A percentile compares a stretch with the other conserved stretches of the same genome.
phyloP scores from a whole-genome alignment of 2,888 invertebrate genomes.

The Sphinx pinastri region DNA sequence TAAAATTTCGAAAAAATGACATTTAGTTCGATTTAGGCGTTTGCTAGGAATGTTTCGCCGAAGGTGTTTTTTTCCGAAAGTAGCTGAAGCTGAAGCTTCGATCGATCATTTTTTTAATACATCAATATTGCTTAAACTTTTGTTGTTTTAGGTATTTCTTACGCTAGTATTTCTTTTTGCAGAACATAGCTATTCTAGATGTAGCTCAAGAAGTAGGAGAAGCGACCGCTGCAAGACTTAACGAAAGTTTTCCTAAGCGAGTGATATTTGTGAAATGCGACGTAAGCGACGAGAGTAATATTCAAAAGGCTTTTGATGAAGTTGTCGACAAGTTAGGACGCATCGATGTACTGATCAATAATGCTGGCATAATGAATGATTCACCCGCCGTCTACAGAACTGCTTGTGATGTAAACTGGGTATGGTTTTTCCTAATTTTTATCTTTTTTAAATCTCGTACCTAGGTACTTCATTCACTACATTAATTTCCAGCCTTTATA shows the following conservation, averaged over 20 bases:
- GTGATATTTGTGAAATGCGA: constrained; percentile 56
- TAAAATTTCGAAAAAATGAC: too few relatives aligned
- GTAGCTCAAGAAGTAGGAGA: constrained; percentile 51
- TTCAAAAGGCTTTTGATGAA: constrained; percentile 46
- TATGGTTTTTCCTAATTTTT: constrained; percentile 32
- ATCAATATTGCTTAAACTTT: too few relatives aligned
- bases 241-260: constrained; percentile 44
- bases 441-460: not conserved
- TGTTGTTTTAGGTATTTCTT: not conserved
- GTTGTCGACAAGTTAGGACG: constrained; percentile 45
- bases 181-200: constrained; percentile 56
- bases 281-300: constrained; percentile 51
- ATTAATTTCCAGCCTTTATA: too few relatives aligned
- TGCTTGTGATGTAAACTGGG: constrained; percentile 57
- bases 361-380: constrained; percentile 61
- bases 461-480: not conserved
- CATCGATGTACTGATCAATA: constrained; percentile 59
- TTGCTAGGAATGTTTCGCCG: too few relatives aligned
- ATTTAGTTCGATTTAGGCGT: too few relatives aligned
- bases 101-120: too few relatives aligned
- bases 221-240: constrained; percentile 43
- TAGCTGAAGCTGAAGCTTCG: too few relatives aligned
- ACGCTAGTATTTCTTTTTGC: constrained; percentile 13
- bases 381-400: constrained; percentile 49
- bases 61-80: too few relatives aligned